Evolutionary conservation across 1,140 invertebrate species (phyloP).

Genomic region (Andricus grossulariae): DNA sequence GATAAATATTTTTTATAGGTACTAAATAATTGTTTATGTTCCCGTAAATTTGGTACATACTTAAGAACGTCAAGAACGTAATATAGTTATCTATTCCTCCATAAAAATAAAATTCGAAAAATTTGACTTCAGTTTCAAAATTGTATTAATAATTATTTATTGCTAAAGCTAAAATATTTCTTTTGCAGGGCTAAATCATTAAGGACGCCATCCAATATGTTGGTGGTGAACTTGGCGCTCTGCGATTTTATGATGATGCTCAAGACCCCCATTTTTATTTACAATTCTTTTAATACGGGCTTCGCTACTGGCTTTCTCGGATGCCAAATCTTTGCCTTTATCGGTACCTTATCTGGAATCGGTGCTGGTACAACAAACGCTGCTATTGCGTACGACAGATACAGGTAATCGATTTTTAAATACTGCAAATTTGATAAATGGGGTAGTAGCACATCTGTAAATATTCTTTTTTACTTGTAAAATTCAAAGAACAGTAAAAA

Average conservation of each 20-base stretch:
- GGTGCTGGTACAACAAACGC: conserved; percentile 88
- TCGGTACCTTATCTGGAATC: conserved; percentile 87
- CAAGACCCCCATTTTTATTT: conserved; percentile 91
- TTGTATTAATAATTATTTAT: not conserved
- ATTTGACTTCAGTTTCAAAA: no score
- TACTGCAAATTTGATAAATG: no score
- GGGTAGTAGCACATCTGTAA: no score
- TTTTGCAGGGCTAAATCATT: conserved; percentile 84
- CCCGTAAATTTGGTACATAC: no score
- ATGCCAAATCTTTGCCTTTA: conserved; percentile 86
- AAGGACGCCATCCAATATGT: conserved; percentile 92
- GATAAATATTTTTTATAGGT: no score
- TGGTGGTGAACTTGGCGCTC: conserved; percentile 91
- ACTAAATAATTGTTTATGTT: no score
- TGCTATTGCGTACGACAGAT: conserved; percentile 85
- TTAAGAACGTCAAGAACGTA: no score
- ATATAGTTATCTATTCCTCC: no score
- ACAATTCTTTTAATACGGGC: conserved; percentile 88
- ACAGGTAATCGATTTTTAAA: conserved; percentile 69
- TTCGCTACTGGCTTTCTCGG: conserved; percentile 84
- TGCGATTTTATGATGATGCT: conserved; percentile 93
- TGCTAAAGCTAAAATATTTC: not conserved
- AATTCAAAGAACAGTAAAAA: no score
- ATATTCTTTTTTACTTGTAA: no score
- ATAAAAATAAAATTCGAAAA: no score